Evolutionary conservation across 2,113 vertebrate genomes (phyloP).

Genomic region (Leptocoma aspasia): DNA sequence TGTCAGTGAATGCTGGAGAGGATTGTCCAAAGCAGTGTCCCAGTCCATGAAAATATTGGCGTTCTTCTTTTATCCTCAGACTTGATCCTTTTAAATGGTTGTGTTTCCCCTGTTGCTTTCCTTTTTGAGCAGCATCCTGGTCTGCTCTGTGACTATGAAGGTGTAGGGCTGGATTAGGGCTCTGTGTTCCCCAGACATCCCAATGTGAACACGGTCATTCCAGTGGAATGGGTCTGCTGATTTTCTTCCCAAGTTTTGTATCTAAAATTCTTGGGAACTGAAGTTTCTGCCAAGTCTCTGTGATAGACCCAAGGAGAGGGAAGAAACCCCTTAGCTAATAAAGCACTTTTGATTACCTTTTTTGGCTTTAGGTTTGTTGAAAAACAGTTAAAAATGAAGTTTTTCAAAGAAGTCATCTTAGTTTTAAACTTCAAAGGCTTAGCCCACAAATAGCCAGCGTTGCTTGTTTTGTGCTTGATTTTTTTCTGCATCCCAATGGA

Average conservation of each 20-base stretch:
- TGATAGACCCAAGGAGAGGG: not conserved
- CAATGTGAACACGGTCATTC: fast-evolving
- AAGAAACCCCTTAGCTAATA: not conserved
- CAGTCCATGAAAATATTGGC: fast-evolving
- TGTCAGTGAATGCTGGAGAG: not conserved
- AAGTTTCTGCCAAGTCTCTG: not conserved
- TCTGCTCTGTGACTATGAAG: fast-evolving
- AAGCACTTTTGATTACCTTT: not conserved
- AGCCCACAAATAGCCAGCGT: not conserved
- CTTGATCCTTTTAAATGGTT: not conserved
- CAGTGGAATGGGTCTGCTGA: not conserved
- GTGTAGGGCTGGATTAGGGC: not conserved
- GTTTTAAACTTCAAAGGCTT: not conserved
- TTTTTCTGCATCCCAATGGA: fast-evolving
- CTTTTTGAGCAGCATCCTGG: fast-evolving
- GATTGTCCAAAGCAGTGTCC: not conserved
- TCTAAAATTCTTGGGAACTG: not conserved
- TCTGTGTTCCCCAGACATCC: not conserved
- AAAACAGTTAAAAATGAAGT: not conserved
- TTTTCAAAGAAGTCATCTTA: not conserved
- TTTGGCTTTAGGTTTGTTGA: not conserved
- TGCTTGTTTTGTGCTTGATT: not conserved
- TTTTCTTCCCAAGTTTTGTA: not conserved
- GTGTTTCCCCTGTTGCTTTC: not conserved
- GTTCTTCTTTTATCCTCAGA: not conserved